Conservation (phyloP, 1,140 invertebrate species). For the Saccostrea glomerata region DNA sequence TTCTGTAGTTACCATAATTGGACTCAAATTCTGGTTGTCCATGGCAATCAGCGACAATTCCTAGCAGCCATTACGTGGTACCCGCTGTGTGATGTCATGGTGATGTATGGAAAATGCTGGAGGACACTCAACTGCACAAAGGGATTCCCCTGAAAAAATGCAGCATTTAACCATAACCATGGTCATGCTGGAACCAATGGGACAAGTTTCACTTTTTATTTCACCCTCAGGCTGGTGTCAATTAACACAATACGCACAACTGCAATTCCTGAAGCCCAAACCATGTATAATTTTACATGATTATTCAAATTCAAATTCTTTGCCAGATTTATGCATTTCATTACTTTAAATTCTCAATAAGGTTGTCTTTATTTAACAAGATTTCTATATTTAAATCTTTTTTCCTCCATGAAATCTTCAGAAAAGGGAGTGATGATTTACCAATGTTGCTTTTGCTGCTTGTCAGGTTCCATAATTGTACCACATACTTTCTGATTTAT, state of each 20-base stretch:
- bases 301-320: neutral
- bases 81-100: neutral
- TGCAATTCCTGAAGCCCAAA: neutral
- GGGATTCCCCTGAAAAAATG: neutral
- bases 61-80: slow-evolving; percentile 1
- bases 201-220: neutral
- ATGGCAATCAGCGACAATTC: neutral
- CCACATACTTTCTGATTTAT: too few species aligned
- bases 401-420: neutral
- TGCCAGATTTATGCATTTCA: neutral
- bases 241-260: neutral
- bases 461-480: too few species aligned
- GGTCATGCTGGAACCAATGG: slow-evolving; percentile 13
- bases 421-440: neutral
- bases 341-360: neutral
- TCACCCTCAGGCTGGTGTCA: neutral
- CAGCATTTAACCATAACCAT: neutral
- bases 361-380: neutral
- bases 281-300: neutral
- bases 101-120: neutral
- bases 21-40: slow-evolving; percentile 8
- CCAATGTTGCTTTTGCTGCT: too few species aligned
- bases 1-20: slow-evolving; percentile 12
- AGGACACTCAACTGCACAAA: neutral
- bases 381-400: neutral